Percentiles rank a stretch among this genome's conserved stretches.
Conservation (phyloP, 2,797 vertebrate species). For the Limnodromus scolopaceus region DNA sequence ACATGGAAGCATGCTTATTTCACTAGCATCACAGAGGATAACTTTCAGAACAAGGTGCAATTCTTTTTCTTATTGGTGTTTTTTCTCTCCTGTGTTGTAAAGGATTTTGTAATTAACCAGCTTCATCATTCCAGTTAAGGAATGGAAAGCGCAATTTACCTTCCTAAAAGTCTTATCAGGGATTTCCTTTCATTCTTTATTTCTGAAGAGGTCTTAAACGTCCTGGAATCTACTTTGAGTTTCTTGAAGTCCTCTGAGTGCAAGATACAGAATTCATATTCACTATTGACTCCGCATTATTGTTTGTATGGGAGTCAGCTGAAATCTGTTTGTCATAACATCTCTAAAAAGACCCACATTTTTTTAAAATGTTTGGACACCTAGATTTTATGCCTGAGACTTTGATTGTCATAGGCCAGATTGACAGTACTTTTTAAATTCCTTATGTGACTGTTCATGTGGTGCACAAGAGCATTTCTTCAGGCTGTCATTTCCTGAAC, state of each 20-base stretch:
- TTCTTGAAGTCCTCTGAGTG: not conserved
- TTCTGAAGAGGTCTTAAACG: not conserved
- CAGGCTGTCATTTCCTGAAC: not conserved
- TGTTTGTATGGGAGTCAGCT: not conserved
- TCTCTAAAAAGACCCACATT: rapidly evolving
- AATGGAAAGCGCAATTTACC: not conserved
- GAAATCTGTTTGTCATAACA: not conserved
- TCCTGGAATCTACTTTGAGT: not conserved
- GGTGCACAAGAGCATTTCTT: not conserved
- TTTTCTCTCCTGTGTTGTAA: not conserved
- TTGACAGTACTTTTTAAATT: not conserved
- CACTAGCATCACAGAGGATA: not conserved
- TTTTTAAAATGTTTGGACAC: not conserved
- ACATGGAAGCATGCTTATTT: not conserved
- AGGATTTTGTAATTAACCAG: not conserved
- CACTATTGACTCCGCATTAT: not conserved
- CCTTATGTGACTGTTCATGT: not conserved
- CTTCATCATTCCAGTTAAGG: not conserved
- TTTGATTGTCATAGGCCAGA: not conserved
- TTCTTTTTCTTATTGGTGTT: not conserved
- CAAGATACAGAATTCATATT: not conserved
- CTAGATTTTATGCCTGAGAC: not conserved
- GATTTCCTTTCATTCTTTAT: not conserved
- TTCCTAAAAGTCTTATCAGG: not conserved
- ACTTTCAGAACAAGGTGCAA: not conserved